phyloP scores from a whole-genome alignment of 1,140 invertebrate genomes.

The Psilanteris sp. region DNA sequence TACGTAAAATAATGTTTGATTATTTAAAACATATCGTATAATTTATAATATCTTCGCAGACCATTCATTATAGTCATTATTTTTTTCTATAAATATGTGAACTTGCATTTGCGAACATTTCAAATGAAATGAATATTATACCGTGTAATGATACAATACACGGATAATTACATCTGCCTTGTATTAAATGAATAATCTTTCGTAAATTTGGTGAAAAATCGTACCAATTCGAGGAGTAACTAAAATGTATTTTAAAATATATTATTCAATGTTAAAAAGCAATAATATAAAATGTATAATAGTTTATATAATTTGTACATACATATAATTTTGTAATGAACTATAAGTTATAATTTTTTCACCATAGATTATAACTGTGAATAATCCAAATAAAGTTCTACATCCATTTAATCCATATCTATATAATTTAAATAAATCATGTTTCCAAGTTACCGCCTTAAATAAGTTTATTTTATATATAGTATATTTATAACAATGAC shows the following conservation, averaged over 20 bases:
- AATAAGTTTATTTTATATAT: not conserved
- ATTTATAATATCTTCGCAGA: too few species aligned
- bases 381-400: not conserved
- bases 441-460: not conserved
- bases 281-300: too few species aligned
- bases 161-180: not conserved
- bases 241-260: not conserved
- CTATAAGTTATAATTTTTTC: conserved; percentile 1
- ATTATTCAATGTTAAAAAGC: too few species aligned
- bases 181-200: not conserved
- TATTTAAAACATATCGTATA: too few species aligned
- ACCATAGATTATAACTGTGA: conserved; percentile 9
- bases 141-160: not conserved
- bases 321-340: conserved; percentile 7
- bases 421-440: not conserved
- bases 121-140: not conserved
- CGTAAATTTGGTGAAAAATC: conserved; percentile 5
- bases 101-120: conserved; percentile 1
- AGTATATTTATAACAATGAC: too few species aligned
- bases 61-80: too few species aligned
- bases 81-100: not conserved
- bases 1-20: too few species aligned
- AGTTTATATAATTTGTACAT: too few species aligned
- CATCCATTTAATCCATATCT: not conserved
- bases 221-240: conserved; percentile 3